Percentiles rank a stretch among this genome's conserved stretches.
These are phyloP conservation scores for Cephus cinctus DNA, from an alignment of 1,140 invertebrate genomes.

Conservation along the genomic window DNA sequence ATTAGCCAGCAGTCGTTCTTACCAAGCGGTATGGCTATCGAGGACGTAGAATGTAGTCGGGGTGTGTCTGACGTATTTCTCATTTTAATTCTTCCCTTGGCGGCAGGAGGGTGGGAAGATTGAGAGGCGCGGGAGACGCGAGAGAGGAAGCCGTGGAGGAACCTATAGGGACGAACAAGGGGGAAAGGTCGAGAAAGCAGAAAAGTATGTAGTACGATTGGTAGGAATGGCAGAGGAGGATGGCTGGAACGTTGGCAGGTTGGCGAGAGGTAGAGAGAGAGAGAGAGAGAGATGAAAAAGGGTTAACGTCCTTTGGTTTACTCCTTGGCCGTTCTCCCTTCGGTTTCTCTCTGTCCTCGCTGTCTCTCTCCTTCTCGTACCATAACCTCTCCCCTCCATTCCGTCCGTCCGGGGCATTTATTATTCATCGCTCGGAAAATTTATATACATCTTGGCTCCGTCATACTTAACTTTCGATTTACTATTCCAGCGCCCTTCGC, in stretches of 20 bases:
- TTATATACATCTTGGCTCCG: slow-evolving; percentile 31
- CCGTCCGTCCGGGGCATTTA: slow-evolving; percentile 25
- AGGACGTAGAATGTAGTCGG: too few species aligned
- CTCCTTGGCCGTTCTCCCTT: slow-evolving; percentile 21
- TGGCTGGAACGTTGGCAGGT: not conserved
- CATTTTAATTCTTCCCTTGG: slow-evolving; percentile 29
- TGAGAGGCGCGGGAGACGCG: slow-evolving; percentile 12
- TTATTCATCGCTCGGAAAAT: slow-evolving; percentile 41
- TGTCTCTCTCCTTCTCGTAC: slow-evolving; percentile 19
- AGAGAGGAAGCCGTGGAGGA: too few species aligned
- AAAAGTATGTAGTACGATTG: not conserved
- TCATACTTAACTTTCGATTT: slow-evolving; percentile 30
- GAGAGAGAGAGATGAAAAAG: slow-evolving; percentile 35
- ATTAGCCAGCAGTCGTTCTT: too few species aligned
- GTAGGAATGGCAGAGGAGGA: not conserved
- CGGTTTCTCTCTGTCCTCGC: not conserved
- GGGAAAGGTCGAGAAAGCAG: too few species aligned
- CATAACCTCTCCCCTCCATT: slow-evolving; percentile 10
- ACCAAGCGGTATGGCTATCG: too few species aligned
- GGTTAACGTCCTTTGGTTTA: slow-evolving; percentile 44
- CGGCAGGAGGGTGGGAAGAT: slow-evolving; percentile 7
- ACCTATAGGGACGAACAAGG: too few species aligned
- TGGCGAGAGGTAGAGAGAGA: too few species aligned
- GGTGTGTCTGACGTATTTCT: slow-evolving; percentile 26
- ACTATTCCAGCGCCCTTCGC: slow-evolving; percentile 21